phyloP scores from a whole-genome alignment of 2,888 invertebrate genomes.

The Dasypolia templi region DNA sequence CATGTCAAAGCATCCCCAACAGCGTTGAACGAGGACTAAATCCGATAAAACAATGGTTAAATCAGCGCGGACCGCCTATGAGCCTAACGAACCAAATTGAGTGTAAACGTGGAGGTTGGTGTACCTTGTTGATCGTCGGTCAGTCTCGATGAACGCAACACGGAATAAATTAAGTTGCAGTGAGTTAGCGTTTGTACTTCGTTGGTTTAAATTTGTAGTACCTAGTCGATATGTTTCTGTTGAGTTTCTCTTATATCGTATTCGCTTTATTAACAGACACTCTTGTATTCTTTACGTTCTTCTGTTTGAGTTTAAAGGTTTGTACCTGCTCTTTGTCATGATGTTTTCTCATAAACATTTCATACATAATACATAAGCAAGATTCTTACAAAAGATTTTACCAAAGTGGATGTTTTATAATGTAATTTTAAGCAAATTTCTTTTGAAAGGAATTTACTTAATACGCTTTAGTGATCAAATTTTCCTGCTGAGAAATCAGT shows the following conservation, averaged over 20 bases:
- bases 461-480: not conserved
- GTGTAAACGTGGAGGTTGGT: not conserved
- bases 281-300: not conserved
- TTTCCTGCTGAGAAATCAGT: not conserved
- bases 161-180: constrained; percentile 11
- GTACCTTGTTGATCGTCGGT: not conserved
- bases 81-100: constrained; percentile 15
- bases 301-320: not conserved
- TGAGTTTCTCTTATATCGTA: not conserved
- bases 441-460: not conserved
- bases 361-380: not conserved
- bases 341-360: not conserved
- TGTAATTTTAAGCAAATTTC: not conserved
- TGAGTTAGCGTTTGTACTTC: not conserved
- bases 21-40: not conserved
- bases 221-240: too few relatives aligned
- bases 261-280: not conserved
- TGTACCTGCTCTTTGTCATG: not conserved
- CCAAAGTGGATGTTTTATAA: not conserved
- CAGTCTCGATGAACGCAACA: not conserved
- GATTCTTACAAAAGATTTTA: not conserved
- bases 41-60: constrained; percentile 20
- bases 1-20: not conserved
- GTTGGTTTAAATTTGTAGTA: too few relatives aligned
- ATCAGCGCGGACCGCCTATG: not conserved